These are phyloP conservation scores for Yponomeuta malinellus DNA, from an alignment of 2,888 invertebrate species.

Conservation along the genomic window DNA sequence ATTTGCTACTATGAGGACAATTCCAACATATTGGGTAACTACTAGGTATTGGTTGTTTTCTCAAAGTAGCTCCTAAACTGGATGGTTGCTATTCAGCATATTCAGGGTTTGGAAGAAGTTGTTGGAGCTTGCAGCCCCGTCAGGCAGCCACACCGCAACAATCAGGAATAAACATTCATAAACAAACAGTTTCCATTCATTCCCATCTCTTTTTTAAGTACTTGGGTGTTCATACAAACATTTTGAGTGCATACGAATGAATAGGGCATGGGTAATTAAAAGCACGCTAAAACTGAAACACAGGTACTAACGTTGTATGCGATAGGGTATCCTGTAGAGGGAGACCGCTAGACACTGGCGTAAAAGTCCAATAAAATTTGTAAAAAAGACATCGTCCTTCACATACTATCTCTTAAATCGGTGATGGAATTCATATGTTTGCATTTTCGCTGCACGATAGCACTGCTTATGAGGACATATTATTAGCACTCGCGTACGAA, in stretches of 20 bases:
- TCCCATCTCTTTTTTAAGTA: too few relatives aligned
- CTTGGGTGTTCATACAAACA: too few relatives aligned
- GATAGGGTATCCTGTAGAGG: not conserved
- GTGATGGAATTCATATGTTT: constrained; percentile 36
- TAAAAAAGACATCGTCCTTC: constrained; percentile 38
- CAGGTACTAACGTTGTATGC: constrained; percentile 3
- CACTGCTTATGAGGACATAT: constrained; percentile 24
- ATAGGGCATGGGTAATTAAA: not conserved
- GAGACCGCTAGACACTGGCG: constrained; percentile 20
- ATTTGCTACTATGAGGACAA: too few relatives aligned
- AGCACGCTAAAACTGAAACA: not conserved
- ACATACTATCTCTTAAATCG: constrained; percentile 43
- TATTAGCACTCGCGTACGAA: constrained; percentile 26
- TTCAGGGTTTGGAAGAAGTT: too few relatives aligned
- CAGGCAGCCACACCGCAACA: too few relatives aligned
- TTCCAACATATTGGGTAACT: too few relatives aligned
- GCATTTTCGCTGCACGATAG: constrained; percentile 34
- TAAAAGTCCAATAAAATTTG: constrained; percentile 34
- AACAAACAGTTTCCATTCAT: too few relatives aligned
- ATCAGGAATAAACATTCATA: too few relatives aligned
- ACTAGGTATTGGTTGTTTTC: too few relatives aligned
- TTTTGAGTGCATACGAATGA: not conserved
- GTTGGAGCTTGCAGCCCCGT: too few relatives aligned
- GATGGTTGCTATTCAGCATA: too few relatives aligned
- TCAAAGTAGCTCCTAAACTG: too few relatives aligned